Evolutionary conservation across 2,797 vertebrate genomes (phyloP), one percentile per base, ranked within the genome.

Genomic region (Schizopygopsis malacanthus): DNA sequence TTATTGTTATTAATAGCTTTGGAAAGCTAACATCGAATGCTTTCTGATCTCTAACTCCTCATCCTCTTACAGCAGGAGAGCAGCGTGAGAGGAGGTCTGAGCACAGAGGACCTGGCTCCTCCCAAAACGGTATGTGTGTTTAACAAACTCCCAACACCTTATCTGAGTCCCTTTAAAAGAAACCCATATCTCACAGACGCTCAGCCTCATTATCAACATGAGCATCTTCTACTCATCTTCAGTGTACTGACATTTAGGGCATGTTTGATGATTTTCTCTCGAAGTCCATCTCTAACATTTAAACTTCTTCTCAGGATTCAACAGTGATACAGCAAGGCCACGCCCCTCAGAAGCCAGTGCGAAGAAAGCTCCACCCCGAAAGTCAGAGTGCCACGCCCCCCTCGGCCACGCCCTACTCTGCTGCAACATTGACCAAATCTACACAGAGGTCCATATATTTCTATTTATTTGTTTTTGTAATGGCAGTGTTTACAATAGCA

Each of bases 321-420:
- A 79, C 78, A 2, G 89, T 69, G 20, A 61, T 73, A 2, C 69
- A 89, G 67, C 92, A 91, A 75, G 88, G 91, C 92, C 97, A 97
- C 61, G 95, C 94, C 0, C 97, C 97, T 22, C 97, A 97, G 91
- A 99, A 99, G 92, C 97, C 98, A 0, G 87, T 96, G 69, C 96
- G 97, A 79, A 95, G 96, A 92, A 99, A 98, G 93, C 95, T 96
- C 89, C 96, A 95, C 79, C 92, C 95, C 0, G 97, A 99, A 88
- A 92, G 90, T 54, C 96, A 96, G 87, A 92, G 91, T 88, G 92
- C 90, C 10, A 93, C 92, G 0, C 95, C 96, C 33, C 92, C 95
- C 67, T 71, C 90, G 16, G 56, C 83, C 37, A 22, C 85, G 45
- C 65, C 87, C 0, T 90, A 91, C 89, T 93, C 91, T 87, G 90